Base-by-base conservation (phyloP, 2,113 vertebrate species). In the Solea senegalensis region DNA sequence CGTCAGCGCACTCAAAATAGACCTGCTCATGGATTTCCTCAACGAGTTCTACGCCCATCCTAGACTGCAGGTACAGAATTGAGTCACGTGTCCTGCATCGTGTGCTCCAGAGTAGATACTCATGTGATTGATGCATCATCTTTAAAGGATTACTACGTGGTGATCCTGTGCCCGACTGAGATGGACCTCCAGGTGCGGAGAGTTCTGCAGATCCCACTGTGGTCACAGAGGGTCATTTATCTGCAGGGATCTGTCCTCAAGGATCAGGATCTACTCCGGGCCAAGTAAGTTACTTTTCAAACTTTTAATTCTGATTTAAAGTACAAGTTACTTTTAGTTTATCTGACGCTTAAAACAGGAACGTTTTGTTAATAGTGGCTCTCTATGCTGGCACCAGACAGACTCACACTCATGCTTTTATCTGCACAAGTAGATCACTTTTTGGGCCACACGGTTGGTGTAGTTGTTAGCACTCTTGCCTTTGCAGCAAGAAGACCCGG, bases 31-130 rank as follows among this genome's bases (percentile, higher is more conserved):
- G 97, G 97, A 98, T 90, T 99, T 99, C 82, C 90, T 99, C 76
- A 98, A 99, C 74, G 97, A 99, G 72, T 99, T 99, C 85, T 99
- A 99, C 46, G 97, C 97, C 52, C 97, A 99, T 58, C 96, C 97
- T 57, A 93, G 95, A 78, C 82, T 96, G 11, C 95, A 96, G 96
- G 95, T 96, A 94, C 7, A 26, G 40, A 14, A 56, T 5, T 39
- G 15, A 6, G 39, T n/a, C 9, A 41, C 39, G 3, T 1, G 0
- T 59, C 21, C 13, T 34, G 34, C 2, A 14, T 16, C 1, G 3
- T 49, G 9, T n/a, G 1, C 14, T 56, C 9, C 15, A 9, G 9
- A 7, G 14, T 14, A 26, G 16, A 45, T 26, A 5, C 45, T 63
- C 2, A 65, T 64, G n/a, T 27, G 4, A 7, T 46, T 59, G 10